These are phyloP conservation scores for Apotomis betuletana DNA, from an alignment of 2,888 invertebrate species.

Conservation along the genomic window DNA sequence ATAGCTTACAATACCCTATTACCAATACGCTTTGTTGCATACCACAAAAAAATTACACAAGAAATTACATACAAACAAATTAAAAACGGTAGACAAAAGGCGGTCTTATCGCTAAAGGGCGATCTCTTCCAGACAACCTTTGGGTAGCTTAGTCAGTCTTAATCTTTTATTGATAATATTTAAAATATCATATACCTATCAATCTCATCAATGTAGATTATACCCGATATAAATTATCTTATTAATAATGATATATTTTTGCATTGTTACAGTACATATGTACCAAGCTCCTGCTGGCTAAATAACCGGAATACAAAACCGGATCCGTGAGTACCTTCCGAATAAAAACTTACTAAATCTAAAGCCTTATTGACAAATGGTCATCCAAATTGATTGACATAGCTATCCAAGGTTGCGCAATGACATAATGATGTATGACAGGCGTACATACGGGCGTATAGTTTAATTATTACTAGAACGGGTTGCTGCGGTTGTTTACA, in stretches of 20 bases:
- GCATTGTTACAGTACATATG: constrained; percentile 61
- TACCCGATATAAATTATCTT: constrained; percentile 18
- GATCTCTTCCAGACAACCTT: no score
- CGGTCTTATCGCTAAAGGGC: no score
- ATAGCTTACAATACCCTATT: no score
- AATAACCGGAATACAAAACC: background rate
- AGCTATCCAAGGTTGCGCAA: constrained; percentile 15
- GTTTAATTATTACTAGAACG: constrained; percentile 35
- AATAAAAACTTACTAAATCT: background rate
- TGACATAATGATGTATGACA: constrained; percentile 17
- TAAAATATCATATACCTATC: no score
- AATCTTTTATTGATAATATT: no score
- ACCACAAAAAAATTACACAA: no score
- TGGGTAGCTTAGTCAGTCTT: no score
- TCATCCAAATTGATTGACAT: constrained; percentile 1
- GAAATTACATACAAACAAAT: no score
- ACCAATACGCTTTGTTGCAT: no score
- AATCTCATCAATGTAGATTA: background rate
- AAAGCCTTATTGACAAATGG: background rate
- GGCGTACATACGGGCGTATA: constrained; percentile 24
- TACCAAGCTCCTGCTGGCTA: constrained; percentile 44
- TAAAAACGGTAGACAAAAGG: no score
- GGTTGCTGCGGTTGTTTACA: constrained; percentile 52
- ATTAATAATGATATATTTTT: constrained; percentile 42
- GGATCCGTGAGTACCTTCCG: background rate